Evolutionary conservation across 2,113 vertebrate genomes (phyloP), one percentile per base, ranked within the genome.

Genomic region (Leptobrachium leishanense): DNA sequence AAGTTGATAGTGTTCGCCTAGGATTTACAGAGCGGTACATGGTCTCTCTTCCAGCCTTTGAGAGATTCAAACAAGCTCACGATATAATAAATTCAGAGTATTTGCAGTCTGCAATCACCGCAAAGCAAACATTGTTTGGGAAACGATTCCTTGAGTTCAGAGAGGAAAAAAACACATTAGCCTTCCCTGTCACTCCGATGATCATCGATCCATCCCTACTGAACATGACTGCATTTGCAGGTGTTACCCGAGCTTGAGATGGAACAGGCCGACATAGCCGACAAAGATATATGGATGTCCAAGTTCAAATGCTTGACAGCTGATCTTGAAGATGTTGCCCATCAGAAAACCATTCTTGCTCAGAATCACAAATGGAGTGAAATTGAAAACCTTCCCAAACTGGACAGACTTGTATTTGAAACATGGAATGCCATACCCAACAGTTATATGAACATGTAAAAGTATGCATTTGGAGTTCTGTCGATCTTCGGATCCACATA

Each of bases 71-170:
- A 66, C 31, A 66, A 40, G 31, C 82, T 81, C 77, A 86, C 81
- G 39, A 66, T 66, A 59, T 59, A 55, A 31, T 31, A 31, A 31
- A 31, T 31, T 31, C 20, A 31, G 20, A 31, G 20, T 31, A 31
- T 31, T 31, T 87, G 85, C 83, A 76, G 81, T 9, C 15, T 83
- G 77, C 31, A 68, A 85, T 85, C 86, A 42, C 4, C 69, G 15
- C 57, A 83, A 42, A 84, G 81, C 84, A 50, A 66, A 83, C 55
- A 84, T 72, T 77, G 79, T 31, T 31, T 31, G 20, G 20, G 20
- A 31, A 31, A 31, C 20, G 20, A 31, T 31, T 31, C 20, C 20
- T 31, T 31, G 20, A 31, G 20, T 31, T 31, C 20, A 31, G 20
- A 31, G 20, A 31, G 20, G 20, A 31, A 73, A 66, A 82, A 78